Evolutionary conservation across 2,113 vertebrate genomes (phyloP).

Genomic region (Archocentrus centrarchus): DNA sequence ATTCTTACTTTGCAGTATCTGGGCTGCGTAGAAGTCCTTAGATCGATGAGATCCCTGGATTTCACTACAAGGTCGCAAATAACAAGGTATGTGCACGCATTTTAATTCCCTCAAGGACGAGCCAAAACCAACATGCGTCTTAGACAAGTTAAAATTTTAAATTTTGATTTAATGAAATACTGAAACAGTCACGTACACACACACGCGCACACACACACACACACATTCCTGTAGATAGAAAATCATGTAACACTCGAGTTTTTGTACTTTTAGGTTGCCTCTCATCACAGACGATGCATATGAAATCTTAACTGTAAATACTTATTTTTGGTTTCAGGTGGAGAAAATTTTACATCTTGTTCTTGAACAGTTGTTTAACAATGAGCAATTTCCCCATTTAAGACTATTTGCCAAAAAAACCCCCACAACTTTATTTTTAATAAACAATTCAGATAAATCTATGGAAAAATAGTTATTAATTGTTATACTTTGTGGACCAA

Average conservation of each 20-base stretch:
- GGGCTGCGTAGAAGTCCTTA: slow-evolving; percentile 85
- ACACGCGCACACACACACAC: too few relatives aligned
- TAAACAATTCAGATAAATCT: neutral
- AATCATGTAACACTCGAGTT: too few relatives aligned
- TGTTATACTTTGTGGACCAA: too few relatives aligned
- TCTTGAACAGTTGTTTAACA: neutral
- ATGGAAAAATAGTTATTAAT: neutral
- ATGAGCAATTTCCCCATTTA: neutral
- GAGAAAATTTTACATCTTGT: too few relatives aligned
- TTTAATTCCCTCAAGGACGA: neutral
- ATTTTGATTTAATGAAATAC: too few relatives aligned
- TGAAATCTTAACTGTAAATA: too few relatives aligned
- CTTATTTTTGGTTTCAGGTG: too few relatives aligned
- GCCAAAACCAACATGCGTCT: too few relatives aligned
- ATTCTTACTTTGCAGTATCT: slow-evolving; percentile 80
- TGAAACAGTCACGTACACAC: too few relatives aligned
- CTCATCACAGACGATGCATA: too few relatives aligned
- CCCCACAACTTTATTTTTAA: neutral
- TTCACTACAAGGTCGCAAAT: slow-evolving; percentile 86
- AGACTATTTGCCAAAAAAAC: neutral
- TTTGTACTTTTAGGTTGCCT: too few relatives aligned
- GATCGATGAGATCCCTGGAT: slow-evolving; percentile 87
- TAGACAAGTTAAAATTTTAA: neutral
- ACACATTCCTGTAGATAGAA: too few relatives aligned
- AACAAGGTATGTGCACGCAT: slow-evolving; percentile 76